phyloP scores from a whole-genome alignment of 2,888 invertebrate genomes.

The Trachelus stipa region DNA sequence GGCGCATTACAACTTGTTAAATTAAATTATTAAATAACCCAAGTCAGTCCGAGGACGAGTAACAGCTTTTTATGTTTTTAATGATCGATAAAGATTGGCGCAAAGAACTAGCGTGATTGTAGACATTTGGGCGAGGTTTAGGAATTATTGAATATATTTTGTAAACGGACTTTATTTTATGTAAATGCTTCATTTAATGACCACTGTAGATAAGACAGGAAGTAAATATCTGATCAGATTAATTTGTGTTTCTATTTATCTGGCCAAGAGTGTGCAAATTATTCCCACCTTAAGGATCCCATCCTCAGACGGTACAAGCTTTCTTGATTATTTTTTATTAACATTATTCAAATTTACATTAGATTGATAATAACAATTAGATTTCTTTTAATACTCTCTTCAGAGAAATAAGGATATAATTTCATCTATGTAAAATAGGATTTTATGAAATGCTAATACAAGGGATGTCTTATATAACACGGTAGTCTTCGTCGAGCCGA shows the following conservation, averaged over 20 bases:
- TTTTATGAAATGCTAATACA: not conserved
- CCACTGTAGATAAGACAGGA: constrained; percentile 26
- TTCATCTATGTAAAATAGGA: not conserved
- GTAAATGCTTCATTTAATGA: constrained; percentile 31
- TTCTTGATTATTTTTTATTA: not conserved
- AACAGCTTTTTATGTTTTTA: not conserved
- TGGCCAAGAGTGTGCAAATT: not conserved
- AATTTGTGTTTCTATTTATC: constrained; percentile 14
- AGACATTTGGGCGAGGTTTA: constrained; percentile 20
- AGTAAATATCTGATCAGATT: constrained; percentile 25
- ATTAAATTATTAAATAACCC: not conserved
- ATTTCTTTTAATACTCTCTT: not conserved
- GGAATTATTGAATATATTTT: constrained; percentile 27
- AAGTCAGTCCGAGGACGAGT: not conserved
- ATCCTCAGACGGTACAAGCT: not conserved
- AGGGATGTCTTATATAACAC: not conserved
- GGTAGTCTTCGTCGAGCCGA: not conserved
- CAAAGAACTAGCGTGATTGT: not conserved
- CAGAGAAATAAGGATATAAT: not conserved
- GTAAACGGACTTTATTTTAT: constrained; percentile 27
- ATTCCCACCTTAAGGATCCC: not conserved
- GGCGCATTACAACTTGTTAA: not conserved
- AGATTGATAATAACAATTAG: not conserved
- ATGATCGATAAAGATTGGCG: not conserved
- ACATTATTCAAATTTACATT: not conserved